Evolutionary conservation across 1,140 invertebrate species (phyloP), one percentile per base, ranked within the genome.

Genomic region (Drosophila subpulchrella): DNA sequence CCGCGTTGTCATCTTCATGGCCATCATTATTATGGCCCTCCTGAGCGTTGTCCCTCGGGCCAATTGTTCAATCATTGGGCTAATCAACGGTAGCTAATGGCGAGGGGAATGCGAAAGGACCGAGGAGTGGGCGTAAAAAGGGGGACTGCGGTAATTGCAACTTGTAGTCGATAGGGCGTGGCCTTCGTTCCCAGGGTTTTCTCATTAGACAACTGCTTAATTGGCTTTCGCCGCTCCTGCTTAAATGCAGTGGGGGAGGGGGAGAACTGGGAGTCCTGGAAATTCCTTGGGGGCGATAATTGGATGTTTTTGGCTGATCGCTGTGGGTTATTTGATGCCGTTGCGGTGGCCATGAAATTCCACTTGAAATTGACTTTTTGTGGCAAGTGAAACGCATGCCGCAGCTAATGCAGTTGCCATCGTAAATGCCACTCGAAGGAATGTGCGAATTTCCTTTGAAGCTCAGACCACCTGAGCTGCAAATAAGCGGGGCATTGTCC

Each of bases 51-150:
- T 54, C 75, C 80, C 80, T 44, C 46, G 54, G 41, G 75, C 41
- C 70, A 83, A 78, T 83, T 79, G 80, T 61, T 76, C 75, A 83
- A 83, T 79, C 81, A 83, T 79, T 76, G 65, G 62, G 27, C 75
- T 84, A 83, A 84, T 76, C 81, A 67, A 83, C 71, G 75, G 41
- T 61, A 24, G 60, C 42, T 62, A 62, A 55, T 80, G 57, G n/a
- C 36, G 32, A 41, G 46, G 67, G 62, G 47, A 46, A 24, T 27
- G 36, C 17, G 8, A 32, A 39, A 30, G 61, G 47, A 60, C 27
- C 27, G 3, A 47, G 6, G 4, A 17, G 4, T 1, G 20, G 34
- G 27, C 27, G 27, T 27, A 27, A 27, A 27, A 27, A 4, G 27
- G 24, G 13, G 38, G 6, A 7, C n/a, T 13, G 20, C 13, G 30